Percentiles rank a stretch among this genome's conserved stretches.
These are phyloP conservation scores for Coelopa pilipes DNA, from an alignment of 2,888 invertebrate species.

Conservation along the genomic window DNA sequence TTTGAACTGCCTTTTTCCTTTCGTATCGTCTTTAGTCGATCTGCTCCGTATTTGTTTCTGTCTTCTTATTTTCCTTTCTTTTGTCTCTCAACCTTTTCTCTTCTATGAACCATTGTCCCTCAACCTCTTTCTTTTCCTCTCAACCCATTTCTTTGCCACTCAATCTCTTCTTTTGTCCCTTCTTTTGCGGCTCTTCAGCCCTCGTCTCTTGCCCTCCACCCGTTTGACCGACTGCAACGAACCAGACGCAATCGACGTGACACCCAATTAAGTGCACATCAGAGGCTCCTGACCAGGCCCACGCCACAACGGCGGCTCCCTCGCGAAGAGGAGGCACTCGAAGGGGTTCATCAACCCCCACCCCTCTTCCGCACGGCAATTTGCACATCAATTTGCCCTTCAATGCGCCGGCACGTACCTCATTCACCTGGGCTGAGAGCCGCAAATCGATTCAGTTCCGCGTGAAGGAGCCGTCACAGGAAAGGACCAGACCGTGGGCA, in stretches of 20 bases:
- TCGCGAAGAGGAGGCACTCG: too few relatives aligned
- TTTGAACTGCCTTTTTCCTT: too few relatives aligned
- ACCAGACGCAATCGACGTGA: constrained; percentile 10
- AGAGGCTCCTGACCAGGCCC: not conserved
- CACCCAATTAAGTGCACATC: constrained; percentile 28
- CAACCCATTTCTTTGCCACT: not conserved
- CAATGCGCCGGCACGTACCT: constrained; percentile 4
- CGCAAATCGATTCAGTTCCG: not conserved
- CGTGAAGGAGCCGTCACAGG: too few relatives aligned
- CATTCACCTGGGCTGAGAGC: not conserved
- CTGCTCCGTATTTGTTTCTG: too few relatives aligned
- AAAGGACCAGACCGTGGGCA: too few relatives aligned
- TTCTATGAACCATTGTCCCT: too few relatives aligned
- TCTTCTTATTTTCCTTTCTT: too few relatives aligned
- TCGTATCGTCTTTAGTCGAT: too few relatives aligned
- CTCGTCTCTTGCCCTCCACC: not conserved
- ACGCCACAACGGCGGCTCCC: too few relatives aligned
- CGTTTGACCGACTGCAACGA: too few relatives aligned
- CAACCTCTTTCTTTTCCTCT: not conserved
- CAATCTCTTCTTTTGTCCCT: not conserved
- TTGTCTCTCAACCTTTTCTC: too few relatives aligned
- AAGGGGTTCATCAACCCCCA: too few relatives aligned
- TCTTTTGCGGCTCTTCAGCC: not conserved
- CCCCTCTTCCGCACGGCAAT: not conserved
- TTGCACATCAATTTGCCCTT: constrained; percentile 1